Evolutionary conservation across 2,888 invertebrate species (phyloP), one percentile per base, ranked within the genome.

Genomic region (Lamellibrachia columna): DNA sequence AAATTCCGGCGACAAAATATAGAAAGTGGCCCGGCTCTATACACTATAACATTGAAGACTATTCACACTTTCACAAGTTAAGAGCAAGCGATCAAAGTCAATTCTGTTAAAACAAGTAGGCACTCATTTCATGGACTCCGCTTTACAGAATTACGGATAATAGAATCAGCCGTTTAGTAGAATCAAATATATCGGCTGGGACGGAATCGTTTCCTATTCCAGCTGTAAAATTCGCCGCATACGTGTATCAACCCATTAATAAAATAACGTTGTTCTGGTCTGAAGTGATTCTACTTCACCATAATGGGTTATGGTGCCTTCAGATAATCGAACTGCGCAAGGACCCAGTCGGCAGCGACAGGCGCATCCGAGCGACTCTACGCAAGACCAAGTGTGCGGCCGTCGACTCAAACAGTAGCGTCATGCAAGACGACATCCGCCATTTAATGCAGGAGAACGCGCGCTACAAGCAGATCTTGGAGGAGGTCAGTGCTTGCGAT

Each of bases 301-400:
- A 3, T 9, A 60, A 60, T 60, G 60, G 8, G 60, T 60, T 15
- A 1, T 15, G 22, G 2, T 60, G 75, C 22, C 75, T 75, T 75
- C 92, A 99, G 98, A 97, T 99, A 94, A 97, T 99, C 94, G 99
- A 99, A 96, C 97, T 99, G 92, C 98, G 98, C 95, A 97, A 98
- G 94, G 98, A 98, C 96, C 98, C 99, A 0, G 98, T 98, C 95
- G 98, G 98, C 0, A 97, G 98, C 7, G 98, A 98, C 95, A 98
- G 98, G 95, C 97, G 98, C 93, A 98, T 98, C 93, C 97, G 99
- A 90, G 98, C 99, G 1, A 99, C 99, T 0, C 97, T 99, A 92
- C 97, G 98, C 93, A 98, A 98, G 1, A 92, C 90, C 52, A 90
- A 60, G 60, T 60, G 52, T n/a, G 53, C 58, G 90, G 75, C 53